Evolutionary conservation across 64 coral and sea anemone species (phyloP).

Genomic region (Acropora tenuis): DNA sequence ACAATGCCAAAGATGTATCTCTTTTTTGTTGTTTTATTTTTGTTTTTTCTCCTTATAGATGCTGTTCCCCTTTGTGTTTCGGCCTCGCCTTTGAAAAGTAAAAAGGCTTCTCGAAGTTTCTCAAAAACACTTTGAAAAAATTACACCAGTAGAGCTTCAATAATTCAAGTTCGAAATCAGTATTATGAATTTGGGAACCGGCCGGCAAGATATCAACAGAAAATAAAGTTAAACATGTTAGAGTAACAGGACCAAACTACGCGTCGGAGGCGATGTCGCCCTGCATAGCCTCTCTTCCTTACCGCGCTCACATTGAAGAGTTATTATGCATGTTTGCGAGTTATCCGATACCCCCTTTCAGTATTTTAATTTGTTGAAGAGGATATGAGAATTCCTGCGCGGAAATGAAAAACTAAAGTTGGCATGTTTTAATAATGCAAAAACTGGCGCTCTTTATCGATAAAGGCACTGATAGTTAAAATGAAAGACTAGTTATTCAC

Average conservation of each 20-base stretch:
- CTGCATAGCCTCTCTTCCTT: no score
- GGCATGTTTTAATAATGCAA: background rate
- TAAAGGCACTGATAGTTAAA: background rate
- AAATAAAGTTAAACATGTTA: background rate
- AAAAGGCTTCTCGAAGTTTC: no score
- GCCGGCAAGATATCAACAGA: background rate
- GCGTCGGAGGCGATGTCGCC: no score
- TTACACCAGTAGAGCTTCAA: no score
- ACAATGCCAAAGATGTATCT: no score
- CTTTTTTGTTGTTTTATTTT: no score
- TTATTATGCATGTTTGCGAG: background rate
- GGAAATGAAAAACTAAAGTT: conserved; percentile 29
- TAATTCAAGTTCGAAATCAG: no score
- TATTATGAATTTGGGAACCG: no score
- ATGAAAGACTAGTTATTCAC: background rate
- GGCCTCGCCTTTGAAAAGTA: no score
- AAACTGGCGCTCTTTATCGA: background rate
- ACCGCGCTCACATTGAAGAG: background rate
- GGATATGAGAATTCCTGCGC: background rate
- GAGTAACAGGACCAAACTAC: background rate
- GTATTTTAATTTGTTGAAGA: conserved; percentile 13
- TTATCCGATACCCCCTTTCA: conserved; percentile 1
- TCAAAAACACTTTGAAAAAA: no score
- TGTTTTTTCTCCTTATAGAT: no score
- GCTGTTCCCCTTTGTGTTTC: no score